Percentiles rank a stretch among this genome's conserved stretches.
Conservation (phyloP, 2,888 invertebrate species). For the Capitulum mitella region DNA sequence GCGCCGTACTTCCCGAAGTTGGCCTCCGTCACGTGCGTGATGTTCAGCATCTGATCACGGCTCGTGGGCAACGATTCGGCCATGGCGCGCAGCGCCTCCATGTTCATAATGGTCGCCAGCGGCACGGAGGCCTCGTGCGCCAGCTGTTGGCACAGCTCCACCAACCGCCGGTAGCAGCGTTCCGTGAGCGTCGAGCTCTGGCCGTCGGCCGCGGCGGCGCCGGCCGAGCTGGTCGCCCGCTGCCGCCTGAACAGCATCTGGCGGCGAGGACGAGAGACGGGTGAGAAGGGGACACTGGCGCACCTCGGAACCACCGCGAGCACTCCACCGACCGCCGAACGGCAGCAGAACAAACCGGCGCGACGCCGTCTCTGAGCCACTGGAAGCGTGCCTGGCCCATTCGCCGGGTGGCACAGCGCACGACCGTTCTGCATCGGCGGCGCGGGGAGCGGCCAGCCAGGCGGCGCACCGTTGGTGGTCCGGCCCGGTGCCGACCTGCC, state of each 20-base stretch:
- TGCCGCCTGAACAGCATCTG: neutral
- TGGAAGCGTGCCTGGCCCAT: no score
- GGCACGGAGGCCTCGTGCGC: neutral
- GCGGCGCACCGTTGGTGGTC: no score
- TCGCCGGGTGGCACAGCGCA: no score
- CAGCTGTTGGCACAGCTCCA: slow-evolving; percentile 8
- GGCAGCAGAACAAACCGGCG: no score
- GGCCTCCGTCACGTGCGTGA: slow-evolving; percentile 72
- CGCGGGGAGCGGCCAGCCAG: no score
- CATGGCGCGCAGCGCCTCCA: slow-evolving; percentile 49
- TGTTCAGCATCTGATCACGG: slow-evolving; percentile 65
- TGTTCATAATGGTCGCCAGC: slow-evolving; percentile 20
- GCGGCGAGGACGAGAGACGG: no score
- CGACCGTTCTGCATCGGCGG: no score
- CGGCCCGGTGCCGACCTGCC: no score
- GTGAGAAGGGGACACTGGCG: no score
- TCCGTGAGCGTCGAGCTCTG: neutral
- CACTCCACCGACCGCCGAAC: no score
- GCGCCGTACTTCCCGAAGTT: slow-evolving; percentile 35
- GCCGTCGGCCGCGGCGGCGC: neutral
- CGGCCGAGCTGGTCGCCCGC: neutral
- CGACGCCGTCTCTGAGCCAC: no score
- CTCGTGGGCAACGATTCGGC: slow-evolving; percentile 65
- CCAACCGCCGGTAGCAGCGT: neutral
- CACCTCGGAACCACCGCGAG: no score